phyloP scores from a whole-genome alignment of 2,113 vertebrate genomes.

The Grantiella picta region DNA sequence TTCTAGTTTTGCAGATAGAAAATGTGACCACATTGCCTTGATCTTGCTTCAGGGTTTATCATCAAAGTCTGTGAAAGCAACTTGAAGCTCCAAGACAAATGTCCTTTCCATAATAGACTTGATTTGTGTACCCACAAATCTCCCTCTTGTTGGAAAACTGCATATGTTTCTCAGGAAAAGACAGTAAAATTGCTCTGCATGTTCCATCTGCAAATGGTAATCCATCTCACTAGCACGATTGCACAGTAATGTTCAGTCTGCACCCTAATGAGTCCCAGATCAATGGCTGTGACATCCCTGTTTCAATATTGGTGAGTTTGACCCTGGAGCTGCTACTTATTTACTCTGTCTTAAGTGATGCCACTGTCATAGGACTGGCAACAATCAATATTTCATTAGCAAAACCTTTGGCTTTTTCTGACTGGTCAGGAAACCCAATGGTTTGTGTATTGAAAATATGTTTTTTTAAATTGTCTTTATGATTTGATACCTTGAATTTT shows the following conservation, averaged over 20 bases:
- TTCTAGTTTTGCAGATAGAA: neutral
- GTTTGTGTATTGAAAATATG: neutral
- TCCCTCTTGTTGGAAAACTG: neutral
- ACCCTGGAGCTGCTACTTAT: constrained; percentile 21
- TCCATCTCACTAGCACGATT: neutral
- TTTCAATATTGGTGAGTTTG: constrained; percentile 39
- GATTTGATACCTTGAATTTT: neutral
- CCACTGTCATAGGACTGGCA: constrained; percentile 25
- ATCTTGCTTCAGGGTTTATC: neutral
- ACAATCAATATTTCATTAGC: constrained; percentile 63
- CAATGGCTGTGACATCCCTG: constrained; percentile 24
- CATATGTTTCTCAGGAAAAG: neutral
- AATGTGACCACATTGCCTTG: rapidly evolving
- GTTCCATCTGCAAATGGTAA: neutral
- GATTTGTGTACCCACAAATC: constrained; percentile 15
- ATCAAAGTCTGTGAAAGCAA: neutral
- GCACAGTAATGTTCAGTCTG: constrained; percentile 13
- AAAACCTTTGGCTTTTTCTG: constrained; percentile 16
- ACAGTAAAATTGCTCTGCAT: neutral
- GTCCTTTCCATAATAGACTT: neutral
- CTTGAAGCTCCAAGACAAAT: neutral
- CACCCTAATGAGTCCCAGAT: constrained; percentile 37
- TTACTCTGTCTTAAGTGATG: constrained; percentile 7
- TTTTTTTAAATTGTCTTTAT: neutral
- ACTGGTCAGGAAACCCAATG: neutral